Percentiles rank a stretch among this genome's conserved stretches.
Evolutionary conservation across 2,888 invertebrate species (phyloP).

Genomic region (Drosophila gaucha): DNA sequence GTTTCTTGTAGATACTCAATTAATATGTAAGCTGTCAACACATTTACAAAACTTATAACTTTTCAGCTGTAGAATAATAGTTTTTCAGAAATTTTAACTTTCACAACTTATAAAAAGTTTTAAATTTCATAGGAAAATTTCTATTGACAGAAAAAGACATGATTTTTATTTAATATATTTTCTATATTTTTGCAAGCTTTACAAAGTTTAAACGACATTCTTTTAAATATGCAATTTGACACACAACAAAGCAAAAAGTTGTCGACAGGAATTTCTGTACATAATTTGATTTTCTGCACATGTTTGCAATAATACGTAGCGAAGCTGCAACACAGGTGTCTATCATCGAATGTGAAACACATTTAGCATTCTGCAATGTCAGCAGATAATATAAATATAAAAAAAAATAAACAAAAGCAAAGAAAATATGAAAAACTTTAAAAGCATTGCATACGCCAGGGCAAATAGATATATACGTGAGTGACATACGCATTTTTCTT

Average conservation of each 20-base stretch:
- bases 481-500: conserved; percentile 50
- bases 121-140: no score
- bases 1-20: no score
- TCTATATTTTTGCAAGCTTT: not conserved
- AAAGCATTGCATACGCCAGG: conserved; percentile 25
- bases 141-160: no score
- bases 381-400: conserved; percentile 44
- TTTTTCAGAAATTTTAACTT: no score
- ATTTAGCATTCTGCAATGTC: conserved; percentile 61
- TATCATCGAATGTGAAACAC: conserved; percentile 22
- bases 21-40: no score
- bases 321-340: conserved; percentile 18
- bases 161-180: not conserved
- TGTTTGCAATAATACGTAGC: conserved; percentile 17
- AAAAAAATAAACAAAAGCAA: not conserved
- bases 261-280: not conserved
- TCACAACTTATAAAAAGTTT: no score
- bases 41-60: no score
- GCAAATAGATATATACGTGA: conserved; percentile 9
- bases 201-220: not conserved
- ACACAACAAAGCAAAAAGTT: not conserved
- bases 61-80: no score
- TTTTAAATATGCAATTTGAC: not conserved
- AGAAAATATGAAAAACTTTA: conserved; percentile 23
- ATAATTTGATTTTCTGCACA: conserved; percentile 29